Evolutionary conservation across 2,888 invertebrate species (phyloP), one percentile per base, ranked within the genome.

Genomic region (Drosophila greeni): DNA sequence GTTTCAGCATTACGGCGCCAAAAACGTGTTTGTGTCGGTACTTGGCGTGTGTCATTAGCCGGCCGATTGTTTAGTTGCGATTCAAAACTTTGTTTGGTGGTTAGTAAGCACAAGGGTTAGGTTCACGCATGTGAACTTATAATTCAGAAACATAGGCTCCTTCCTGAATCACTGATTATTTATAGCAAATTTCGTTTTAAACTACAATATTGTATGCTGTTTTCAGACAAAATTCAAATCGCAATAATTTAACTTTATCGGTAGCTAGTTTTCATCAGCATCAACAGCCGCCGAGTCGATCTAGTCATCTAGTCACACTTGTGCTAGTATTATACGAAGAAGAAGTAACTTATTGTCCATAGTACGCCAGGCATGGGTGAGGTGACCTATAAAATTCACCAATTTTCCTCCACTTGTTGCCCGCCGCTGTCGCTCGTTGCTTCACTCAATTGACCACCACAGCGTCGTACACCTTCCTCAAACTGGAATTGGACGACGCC

Each of bases 381-480:
- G 37, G 31, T 66, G 66, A 66, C 55, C 66, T 64, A 55, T 45
- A 64, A 48, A 51, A 49, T 8, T 16, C 36, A 31, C 16, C 26
- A 39, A 39, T 48, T 60, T 14, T 9, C 49, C 4, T 37, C 31
- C 29, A 47, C 45, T 64, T 64, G 60, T 47, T 29, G 37, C 23
- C 36, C 20, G n/a, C 29, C 24, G 33, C 40, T 12, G 12, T 7
- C 26, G 18, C 34, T 31, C 14, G 23, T 16, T 33, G 59, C 54
- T 39, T 45, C 55, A 55, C 26, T 57, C 36, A 34, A 36, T 42
- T 57, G 29, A 57, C 12, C 47, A 20, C 47, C 34, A 24, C 23
- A 20, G 29, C 16, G 56, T 33, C 37, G 52, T 29, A 39, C 51
- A 52, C 60, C 39, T 47, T 51, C 37, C 37, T 49, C 24, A 31